A percentile compares a stretch with the other conserved stretches of the same genome.
Conservation (phyloP, 2,888 invertebrate species). For the Eupithecia subumbrata region DNA sequence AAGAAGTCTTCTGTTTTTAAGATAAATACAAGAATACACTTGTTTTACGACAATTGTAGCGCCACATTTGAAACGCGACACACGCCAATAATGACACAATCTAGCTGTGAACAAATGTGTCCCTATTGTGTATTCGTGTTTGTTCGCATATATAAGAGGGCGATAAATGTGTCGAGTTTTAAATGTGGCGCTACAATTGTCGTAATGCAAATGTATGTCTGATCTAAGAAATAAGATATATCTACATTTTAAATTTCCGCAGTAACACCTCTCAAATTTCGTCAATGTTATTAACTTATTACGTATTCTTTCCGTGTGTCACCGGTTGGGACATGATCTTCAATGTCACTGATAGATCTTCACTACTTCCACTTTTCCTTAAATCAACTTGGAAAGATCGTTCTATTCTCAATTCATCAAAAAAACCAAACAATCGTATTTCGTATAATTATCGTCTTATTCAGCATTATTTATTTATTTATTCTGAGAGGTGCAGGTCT, state of each 20-base stretch:
- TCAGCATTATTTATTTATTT: too few species aligned
- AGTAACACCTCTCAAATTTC: slow-evolving; percentile 28
- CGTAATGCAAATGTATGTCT: not conserved
- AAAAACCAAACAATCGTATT: too few species aligned
- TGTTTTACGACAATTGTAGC: not conserved
- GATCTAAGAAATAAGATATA: not conserved
- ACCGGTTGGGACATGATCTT: slow-evolving; percentile 52
- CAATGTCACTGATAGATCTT: slow-evolving; percentile 58
- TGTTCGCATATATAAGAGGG: too few species aligned
- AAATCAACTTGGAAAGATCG: not conserved
- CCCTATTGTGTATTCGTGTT: too few species aligned
- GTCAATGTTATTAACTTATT: slow-evolving; percentile 36
- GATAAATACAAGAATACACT: not conserved
- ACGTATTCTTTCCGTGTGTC: slow-evolving; percentile 54
- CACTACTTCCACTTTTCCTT: not conserved
- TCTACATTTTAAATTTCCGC: not conserved
- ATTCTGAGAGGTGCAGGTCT: too few species aligned
- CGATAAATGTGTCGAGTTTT: too few species aligned
- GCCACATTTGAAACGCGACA: not conserved
- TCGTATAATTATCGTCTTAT: too few species aligned
- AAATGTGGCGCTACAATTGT: too few species aligned
- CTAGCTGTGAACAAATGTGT: not conserved
- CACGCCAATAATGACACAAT: not conserved
- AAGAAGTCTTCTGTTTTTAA: not conserved
- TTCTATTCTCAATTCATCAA: too few species aligned